Evolutionary conservation across 2,888 invertebrate species (phyloP), one percentile per base, ranked within the genome.

Genomic region (Stegophylla sp.): DNA sequence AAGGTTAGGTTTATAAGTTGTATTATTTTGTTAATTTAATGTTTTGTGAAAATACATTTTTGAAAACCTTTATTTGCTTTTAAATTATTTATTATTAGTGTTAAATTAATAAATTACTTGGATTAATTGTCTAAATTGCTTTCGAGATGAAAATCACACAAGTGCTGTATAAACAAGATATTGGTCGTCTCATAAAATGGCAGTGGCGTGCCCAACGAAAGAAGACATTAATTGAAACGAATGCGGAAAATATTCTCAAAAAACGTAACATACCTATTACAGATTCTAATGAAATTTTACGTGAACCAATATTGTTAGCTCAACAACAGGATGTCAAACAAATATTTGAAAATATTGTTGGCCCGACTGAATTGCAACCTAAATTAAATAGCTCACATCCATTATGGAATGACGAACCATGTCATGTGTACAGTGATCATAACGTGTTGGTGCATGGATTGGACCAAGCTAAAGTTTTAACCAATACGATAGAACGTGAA

Each of bases 401-500:
- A 1, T 26, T 48, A 3, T 83, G 82, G 67, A 51, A 82, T 9
- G 67, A 74, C 12, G 51, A 81, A 0, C 88, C 89, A 7, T 91
- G 92, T 84, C 88, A 91, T 82, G 87, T 89, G 1, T 90, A 90
- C 82, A 88, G 87, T 79, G 90, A 91, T 84, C 86, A 88, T 51
- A 91, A 90, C 86, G 91, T 92, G 12, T 87, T 94, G 4, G 85
- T 93, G 34, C 90, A 91, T 87, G 96, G 95, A 15, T 85, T 92
- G 74, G 86, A 89, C 1, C 96, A 96, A 88, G 94, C 94, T 0
- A 91, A 76, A 53, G 87, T 92, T n/a, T 87, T 96, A 9, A 93
- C 94, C 3, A 96, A 96, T 85, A 91, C 94, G 1, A 87, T 94
- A 5, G 88, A 90, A 85, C 86, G 91, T 82, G 87, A 91, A 83